These are phyloP conservation scores for Aphaenogaster ashmeadi DNA, from an alignment of 1,140 invertebrate genomes.

Conservation along the genomic window DNA sequence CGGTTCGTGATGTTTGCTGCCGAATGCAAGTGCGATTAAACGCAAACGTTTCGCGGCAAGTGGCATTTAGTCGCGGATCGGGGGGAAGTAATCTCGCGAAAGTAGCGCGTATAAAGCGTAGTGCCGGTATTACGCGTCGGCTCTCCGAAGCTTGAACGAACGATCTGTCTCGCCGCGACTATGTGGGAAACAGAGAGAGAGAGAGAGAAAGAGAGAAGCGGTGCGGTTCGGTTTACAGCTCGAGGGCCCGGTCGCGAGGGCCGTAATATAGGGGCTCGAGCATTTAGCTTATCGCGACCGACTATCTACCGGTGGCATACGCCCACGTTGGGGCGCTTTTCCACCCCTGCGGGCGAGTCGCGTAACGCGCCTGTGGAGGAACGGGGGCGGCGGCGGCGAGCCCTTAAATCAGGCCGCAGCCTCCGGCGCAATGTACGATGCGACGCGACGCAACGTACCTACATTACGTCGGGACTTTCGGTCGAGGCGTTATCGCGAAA, in stretches of 20 bases:
- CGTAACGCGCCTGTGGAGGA: conserved; percentile 49
- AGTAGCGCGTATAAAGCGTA: conserved; percentile 41
- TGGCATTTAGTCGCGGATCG: conserved; percentile 22
- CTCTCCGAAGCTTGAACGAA: conserved; percentile 34
- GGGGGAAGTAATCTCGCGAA: conserved; percentile 38
- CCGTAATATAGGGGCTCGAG: conserved; percentile 75
- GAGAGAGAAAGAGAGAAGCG: conserved; percentile 7
- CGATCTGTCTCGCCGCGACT: conserved; percentile 63
- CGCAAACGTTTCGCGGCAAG: conserved; percentile 1
- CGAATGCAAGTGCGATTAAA: not conserved
- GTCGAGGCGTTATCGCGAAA: conserved; percentile 74
- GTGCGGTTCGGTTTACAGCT: conserved; percentile 68
- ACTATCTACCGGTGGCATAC: conserved; percentile 79
- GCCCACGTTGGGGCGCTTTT: conserved; percentile 68
- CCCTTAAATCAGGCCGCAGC: conserved; percentile 79
- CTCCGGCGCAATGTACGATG: conserved; percentile 37
- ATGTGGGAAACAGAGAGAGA: conserved; percentile 1
- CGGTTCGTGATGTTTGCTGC: not conserved
- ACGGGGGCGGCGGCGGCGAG: conserved; percentile 17
- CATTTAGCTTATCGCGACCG: conserved; percentile 76
- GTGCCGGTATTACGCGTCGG: conserved; percentile 7
- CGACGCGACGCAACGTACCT: not conserved
- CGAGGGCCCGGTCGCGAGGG: conserved; percentile 60
- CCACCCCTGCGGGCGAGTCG: conserved; percentile 75
- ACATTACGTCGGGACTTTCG: conserved; percentile 71